phyloP scores from a whole-genome alignment of 1,140 invertebrate genomes.

The Lordiphosa collinella region DNA sequence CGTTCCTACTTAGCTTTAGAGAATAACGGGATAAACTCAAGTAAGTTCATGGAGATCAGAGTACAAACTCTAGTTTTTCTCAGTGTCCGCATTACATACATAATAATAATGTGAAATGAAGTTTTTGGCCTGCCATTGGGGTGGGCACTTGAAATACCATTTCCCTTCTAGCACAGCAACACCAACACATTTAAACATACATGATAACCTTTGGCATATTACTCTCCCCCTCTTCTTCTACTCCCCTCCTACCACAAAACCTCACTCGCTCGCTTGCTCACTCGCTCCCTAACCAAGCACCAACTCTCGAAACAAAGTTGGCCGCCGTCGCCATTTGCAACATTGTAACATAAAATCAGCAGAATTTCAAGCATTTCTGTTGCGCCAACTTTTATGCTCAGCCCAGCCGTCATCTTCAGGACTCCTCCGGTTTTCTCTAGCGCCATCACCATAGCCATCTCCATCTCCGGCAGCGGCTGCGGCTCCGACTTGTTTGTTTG shows the following conservation, averaged over 20 bases:
- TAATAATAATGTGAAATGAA: conserved; percentile 15
- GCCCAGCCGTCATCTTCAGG: conserved; percentile 17
- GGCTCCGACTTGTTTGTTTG: conserved; percentile 13
- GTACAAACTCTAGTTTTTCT: too few relatives aligned
- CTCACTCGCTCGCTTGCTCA: too few relatives aligned
- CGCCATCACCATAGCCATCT: neutral
- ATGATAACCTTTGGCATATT: conserved; percentile 8
- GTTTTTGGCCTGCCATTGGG: conserved; percentile 10
- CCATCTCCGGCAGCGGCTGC: neutral
- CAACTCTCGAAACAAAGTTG: conserved; percentile 18
- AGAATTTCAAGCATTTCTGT: conserved; percentile 20
- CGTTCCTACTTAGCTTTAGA: too few relatives aligned
- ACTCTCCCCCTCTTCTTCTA: neutral
- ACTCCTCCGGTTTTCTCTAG: neutral
- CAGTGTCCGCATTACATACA: neutral
- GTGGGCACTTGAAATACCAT: conserved; percentile 14
- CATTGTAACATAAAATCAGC: conserved; percentile 19
- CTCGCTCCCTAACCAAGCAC: neutral
- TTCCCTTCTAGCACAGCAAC: conserved; percentile 3
- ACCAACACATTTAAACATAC: neutral
- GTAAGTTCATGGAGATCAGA: too few relatives aligned
- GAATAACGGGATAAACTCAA: too few relatives aligned
- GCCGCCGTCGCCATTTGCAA: conserved; percentile 12
- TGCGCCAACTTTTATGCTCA: conserved; percentile 15
- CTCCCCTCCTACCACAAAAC: too few relatives aligned